Evolutionary conservation across 2,888 invertebrate genomes (phyloP), one percentile per base, ranked within the genome.

Genomic region (Clunio marinus): DNA sequence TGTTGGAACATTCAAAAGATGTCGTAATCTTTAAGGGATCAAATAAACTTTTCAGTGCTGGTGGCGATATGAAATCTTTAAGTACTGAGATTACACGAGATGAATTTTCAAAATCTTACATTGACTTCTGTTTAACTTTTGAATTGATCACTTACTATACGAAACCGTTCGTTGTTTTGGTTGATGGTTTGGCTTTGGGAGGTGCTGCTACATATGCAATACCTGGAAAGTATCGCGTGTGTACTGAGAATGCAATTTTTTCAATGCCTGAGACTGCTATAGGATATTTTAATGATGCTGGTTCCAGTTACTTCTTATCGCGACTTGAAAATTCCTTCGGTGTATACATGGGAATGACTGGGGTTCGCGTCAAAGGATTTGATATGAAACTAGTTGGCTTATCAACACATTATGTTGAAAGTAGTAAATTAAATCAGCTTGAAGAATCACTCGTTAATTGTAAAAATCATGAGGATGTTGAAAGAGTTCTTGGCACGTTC

Each of bases 371-470:
- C 80, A 83, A 70, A 79, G 84, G 72, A 73, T 85, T 70, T 84
- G 82, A 81, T 88, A 94, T 1, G 81, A 84, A 66, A 96, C 88
- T 89, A 75, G 87, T 95, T 1, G 96, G 97, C 1, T 85, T 99
- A 69, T 96, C 96, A 0, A 97, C 97, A 2, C 98, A 99, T 78
- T 95, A 73, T 57, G 77, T 77, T 37, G 73, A 75, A 1, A 77
- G 77, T 69, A 69, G 73, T 1, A 75, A 75, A 66, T 70, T 79
- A 0, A 60, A 72, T 0, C 75, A 77, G 10, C 69, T 79, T 15
- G 76, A 78, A 71, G 70, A 72, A 0, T 75, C 74, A 1, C 71
- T 79, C 15, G 72, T 78, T 1, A 76, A 76, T 69, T 75, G 75
- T 22, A 74, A 75, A 1, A 75, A 76, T 71, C 74, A 75, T 1